Evolutionary conservation across 2,113 vertebrate genomes (phyloP), one percentile per base, ranked within the genome.

Genomic region (Neolamprologus sp.): DNA sequence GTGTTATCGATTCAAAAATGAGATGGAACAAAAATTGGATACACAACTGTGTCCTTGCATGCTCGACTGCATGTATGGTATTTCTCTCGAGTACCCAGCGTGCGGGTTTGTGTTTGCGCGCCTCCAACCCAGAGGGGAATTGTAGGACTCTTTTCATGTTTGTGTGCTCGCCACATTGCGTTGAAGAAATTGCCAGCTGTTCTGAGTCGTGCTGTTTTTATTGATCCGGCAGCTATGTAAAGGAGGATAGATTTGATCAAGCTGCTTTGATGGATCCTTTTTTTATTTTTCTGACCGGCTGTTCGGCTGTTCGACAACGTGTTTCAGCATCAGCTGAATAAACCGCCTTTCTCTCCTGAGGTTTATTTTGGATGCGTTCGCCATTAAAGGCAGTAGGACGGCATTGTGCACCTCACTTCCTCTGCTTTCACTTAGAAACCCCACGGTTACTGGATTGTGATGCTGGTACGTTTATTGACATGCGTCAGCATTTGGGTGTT

Each of bases 1-100:
- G 90, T 91, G 84, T 91, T 95, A 95, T 95, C 45, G 93, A 95
- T 94, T 89, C 6, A 57, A 37, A 91, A 93, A 90, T 54, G 84
- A 91, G 49, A 37, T 58, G 37, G 11, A 60, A 54, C 49, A 80
- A 80, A 82, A 86, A 90, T 80, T 71, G 80, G 83, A 37, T 88
- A 12, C 83, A 71, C 65, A 28, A 40, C 80, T 78, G 89, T 90
- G 78, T 86, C 83, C 37, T 23, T 30, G 81, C 28, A 80, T 71
- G 90, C 83, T 57, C 2, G 57, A 7, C 45, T 78, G 91, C 58
- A 19, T 42, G 81, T 49, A 82, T 68, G 83, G 47, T 63, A 55
- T 47, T 60, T 49, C 63, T 84, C 51, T 37, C 5, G 35, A 75
- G 49, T 3, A 7, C 53, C 65, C 47, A 7, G 33, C 3, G 3